These are phyloP conservation scores for Calidris pygmaea DNA, from an alignment of 2,113 vertebrate species.

Conservation along the genomic window DNA sequence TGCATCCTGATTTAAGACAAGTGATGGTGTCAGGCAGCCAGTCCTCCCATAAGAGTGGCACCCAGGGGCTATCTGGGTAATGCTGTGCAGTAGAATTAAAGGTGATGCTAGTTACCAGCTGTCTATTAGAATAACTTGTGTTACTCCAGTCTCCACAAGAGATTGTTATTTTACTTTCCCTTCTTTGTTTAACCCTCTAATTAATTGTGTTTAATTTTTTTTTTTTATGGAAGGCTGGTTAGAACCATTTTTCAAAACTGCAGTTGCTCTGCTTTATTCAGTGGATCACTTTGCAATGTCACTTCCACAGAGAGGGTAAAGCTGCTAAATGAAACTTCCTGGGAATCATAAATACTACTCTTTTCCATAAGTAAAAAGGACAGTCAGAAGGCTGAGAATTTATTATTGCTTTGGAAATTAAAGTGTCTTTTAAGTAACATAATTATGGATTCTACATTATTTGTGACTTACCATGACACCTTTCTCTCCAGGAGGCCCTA, in stretches of 20 bases:
- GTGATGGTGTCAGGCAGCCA: not conserved
- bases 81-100: not conserved
- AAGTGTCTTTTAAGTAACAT: not conserved
- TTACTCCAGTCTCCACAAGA: not conserved
- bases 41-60: not conserved
- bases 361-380: not conserved
- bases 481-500: slow-evolving; percentile 90
- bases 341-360: not conserved
- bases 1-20: not conserved
- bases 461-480: slow-evolving; percentile 84
- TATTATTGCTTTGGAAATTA: not conserved
- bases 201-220: not conserved
- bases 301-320: not conserved
- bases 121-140: not conserved
- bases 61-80: not conserved
- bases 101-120: not conserved
- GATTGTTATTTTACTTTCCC: not conserved
- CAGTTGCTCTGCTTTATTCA: not conserved
- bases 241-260: not conserved
- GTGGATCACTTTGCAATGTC: not conserved
- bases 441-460: not conserved
- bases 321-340: not conserved
- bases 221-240: not conserved
- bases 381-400: not conserved
- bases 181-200: not conserved